Conservation (phyloP, 2,113 vertebrate genomes). For the Nansenia antarctica region DNA sequence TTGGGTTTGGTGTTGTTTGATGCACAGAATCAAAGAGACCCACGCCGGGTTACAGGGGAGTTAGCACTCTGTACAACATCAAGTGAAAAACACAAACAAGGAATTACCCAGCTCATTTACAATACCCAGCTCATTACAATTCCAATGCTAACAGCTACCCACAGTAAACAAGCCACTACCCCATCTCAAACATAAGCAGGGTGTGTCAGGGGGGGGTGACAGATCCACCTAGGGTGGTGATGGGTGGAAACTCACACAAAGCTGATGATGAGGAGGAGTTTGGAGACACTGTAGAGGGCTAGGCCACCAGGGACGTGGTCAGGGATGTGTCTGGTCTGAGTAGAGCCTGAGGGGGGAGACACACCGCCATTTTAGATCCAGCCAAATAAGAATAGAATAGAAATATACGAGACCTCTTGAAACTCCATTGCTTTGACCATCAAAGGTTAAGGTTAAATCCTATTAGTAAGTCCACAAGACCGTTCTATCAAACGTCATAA, state of each 20-base stretch:
- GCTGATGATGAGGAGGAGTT: slow-evolving; percentile 87
- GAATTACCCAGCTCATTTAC: too few relatives aligned
- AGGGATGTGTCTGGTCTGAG: slow-evolving; percentile 84
- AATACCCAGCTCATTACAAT: too few relatives aligned
- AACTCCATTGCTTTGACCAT: background rate
- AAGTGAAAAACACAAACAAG: background rate
- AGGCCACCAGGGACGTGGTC: slow-evolving; percentile 77
- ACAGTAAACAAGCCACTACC: too few relatives aligned
- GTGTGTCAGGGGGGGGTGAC: background rate
- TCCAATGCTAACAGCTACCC: too few relatives aligned
- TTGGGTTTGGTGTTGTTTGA: too few relatives aligned
- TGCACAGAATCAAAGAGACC: too few relatives aligned
- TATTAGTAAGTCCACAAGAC: too few relatives aligned
- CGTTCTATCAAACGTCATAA: too few relatives aligned
- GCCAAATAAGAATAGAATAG: too few relatives aligned
- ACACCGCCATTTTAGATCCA: background rate
- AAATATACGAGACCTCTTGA: background rate
- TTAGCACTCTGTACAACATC: too few relatives aligned
- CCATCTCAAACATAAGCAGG: background rate
- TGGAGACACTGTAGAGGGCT: slow-evolving; percentile 87
- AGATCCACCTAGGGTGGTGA: background rate
- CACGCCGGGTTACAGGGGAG: too few relatives aligned
- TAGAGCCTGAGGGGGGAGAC: slow-evolving; percentile 76
- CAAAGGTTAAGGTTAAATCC: too few relatives aligned
- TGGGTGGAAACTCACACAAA: slow-evolving; percentile 80